Conservation (phyloP, 1,140 invertebrate species). For the Heliconius hermathena region DNA sequence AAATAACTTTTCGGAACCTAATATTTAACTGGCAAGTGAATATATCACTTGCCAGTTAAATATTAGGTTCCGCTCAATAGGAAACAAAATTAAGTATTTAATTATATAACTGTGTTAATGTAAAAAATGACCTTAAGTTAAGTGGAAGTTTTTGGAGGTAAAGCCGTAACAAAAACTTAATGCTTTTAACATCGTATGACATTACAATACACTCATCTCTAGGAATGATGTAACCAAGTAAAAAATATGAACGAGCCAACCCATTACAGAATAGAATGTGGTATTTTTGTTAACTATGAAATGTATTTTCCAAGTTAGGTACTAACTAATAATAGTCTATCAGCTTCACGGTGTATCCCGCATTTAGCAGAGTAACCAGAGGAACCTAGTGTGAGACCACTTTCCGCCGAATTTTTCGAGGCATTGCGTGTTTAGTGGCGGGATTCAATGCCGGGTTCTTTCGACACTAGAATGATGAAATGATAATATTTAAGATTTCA, state of each 20-base stretch:
- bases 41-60: not conserved
- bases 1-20: not conserved
- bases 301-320: not conserved
- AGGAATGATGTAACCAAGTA: slow-evolving; percentile 2
- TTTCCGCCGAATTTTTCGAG: no score
- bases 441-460: no score
- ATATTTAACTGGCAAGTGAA: no score
- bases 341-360: no score
- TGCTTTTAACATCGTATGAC: not conserved
- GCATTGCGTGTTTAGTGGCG: no score
- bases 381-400: no score
- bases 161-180: not conserved
- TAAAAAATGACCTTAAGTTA: not conserved
- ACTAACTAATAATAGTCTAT: not conserved
- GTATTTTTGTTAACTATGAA: not conserved
- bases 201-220: slow-evolving; percentile 1
- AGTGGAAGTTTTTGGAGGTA: not conserved
- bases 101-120: not conserved
- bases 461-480: no score
- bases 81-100: not conserved
- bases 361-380: no score
- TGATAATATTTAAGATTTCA: no score
- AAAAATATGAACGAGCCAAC: not conserved
- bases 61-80: not conserved
- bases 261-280: not conserved